These are phyloP conservation scores for Ianthella basta DNA, from an alignment of 37 sponge, comb jelly and placozoan genomes.

Conservation along the genomic window DNA sequence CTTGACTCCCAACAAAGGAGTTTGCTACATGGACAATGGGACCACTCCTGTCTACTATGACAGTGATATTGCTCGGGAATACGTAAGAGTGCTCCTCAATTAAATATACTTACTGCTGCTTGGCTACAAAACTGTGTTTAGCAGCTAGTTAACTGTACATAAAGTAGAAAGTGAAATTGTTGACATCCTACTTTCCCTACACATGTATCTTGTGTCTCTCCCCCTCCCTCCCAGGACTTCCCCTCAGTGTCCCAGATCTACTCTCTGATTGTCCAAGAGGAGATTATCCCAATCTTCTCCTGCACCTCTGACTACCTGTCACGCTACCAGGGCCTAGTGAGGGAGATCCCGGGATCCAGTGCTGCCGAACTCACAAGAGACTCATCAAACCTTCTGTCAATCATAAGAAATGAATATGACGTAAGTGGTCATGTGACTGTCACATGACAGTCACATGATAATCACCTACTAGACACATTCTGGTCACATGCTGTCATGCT, in stretches of 20 bases:
- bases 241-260: slow-evolving; percentile 70
- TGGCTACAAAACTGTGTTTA: too few species aligned
- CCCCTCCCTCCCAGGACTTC: slow-evolving; percentile 66
- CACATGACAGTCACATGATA: too few species aligned
- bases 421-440: slow-evolving; percentile 2
- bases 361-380: slow-evolving; percentile 26
- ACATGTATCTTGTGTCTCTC: background rate
- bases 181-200: background rate
- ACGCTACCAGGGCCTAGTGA: slow-evolving; percentile 17
- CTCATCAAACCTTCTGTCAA: slow-evolving; percentile 32
- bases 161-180: too few species aligned
- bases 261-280: slow-evolving; percentile 16
- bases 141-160: too few species aligned
- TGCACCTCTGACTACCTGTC: background rate
- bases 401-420: slow-evolving; percentile 44
- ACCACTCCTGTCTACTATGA: slow-evolving; percentile 1
- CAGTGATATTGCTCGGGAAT: background rate
- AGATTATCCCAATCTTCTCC: slow-evolving; percentile 49
- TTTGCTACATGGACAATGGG: slow-evolving; percentile 29
- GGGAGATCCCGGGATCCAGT: slow-evolving; percentile 25
- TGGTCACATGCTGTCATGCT: too few species aligned
- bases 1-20: slow-evolving; percentile 47
- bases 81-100: background rate
- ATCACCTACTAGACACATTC: too few species aligned
- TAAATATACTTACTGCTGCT: too few species aligned